Conservation (phyloP, 2,797 vertebrate genomes). For the Euthynnus affinis region DNA sequence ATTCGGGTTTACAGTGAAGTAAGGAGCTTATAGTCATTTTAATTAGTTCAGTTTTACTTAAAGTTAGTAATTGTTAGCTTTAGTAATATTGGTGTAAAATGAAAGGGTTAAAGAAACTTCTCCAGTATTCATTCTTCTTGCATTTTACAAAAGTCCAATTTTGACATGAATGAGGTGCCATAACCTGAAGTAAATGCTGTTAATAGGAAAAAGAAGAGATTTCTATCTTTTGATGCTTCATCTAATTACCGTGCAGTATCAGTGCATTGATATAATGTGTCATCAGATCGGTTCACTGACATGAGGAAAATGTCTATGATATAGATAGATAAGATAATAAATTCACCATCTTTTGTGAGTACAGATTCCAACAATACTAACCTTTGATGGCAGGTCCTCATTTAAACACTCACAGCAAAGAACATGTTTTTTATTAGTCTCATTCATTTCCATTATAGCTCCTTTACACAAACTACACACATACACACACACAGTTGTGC, state of each 20-base stretch:
- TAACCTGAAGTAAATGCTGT: not conserved
- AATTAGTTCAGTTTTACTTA: not conserved
- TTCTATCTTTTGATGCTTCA: not conserved
- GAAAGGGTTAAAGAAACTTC: not conserved
- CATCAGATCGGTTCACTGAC: slow-evolving; percentile 9
- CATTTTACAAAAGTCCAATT: not conserved
- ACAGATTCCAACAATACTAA: not conserved
- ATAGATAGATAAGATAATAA: not conserved
- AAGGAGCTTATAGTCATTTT: not conserved
- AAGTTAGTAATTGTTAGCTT: not conserved
- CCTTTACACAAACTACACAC: not conserved
- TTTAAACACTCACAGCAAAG: not conserved
- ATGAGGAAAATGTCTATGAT: not conserved
- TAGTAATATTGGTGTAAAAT: not conserved
- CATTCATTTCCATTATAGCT: slow-evolving; percentile 16
- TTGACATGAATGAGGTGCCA: not conserved
- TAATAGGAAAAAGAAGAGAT: not conserved
- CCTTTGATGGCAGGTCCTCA: not conserved
- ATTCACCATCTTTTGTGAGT: not conserved
- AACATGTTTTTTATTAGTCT: slow-evolving; percentile 22
- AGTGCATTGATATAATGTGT: not conserved
- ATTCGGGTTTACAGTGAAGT: too few relatives aligned
- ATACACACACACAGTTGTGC: slow-evolving; percentile 25
- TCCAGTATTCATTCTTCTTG: not conserved
- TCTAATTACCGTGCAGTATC: not conserved